These are phyloP conservation scores for Mus pahari DNA, from an alignment of 2,113 vertebrate genomes.

Conservation along the genomic window DNA sequence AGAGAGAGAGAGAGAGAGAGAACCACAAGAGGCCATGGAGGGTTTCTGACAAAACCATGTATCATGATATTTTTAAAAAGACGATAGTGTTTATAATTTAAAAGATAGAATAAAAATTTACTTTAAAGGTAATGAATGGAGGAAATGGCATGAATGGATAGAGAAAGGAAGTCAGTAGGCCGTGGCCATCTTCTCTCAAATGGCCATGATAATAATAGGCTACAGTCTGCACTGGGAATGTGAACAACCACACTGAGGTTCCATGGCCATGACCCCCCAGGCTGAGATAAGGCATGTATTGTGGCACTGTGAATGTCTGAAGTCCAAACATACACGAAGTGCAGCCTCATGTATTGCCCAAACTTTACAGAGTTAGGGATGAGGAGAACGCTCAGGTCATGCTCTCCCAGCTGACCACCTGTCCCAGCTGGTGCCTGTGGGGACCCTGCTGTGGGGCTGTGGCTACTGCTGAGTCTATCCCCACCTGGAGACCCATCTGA, in stretches of 20 bases:
- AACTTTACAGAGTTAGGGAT: neutral
- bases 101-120: neutral
- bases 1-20: too few species aligned
- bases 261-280: rapidly evolving
- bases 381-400: neutral
- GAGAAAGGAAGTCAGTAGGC: neutral
- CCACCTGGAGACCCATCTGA: neutral
- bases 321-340: neutral
- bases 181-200: neutral
- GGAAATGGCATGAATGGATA: neutral
- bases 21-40: neutral
- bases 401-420: rapidly evolving
- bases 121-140: neutral
- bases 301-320: neutral
- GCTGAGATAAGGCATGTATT: neutral
- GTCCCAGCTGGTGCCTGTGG: too few species aligned
- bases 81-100: neutral
- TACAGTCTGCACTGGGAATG: neutral
- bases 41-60: neutral
- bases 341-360: neutral
- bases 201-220: neutral
- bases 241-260: rapidly evolving
- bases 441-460: neutral
- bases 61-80: neutral
- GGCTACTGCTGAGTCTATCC: rapidly evolving